Evolutionary conservation across 2,797 vertebrate genomes (phyloP), one percentile per base, ranked within the genome.

Genomic region (Parauchenoglanis punctatus): DNA sequence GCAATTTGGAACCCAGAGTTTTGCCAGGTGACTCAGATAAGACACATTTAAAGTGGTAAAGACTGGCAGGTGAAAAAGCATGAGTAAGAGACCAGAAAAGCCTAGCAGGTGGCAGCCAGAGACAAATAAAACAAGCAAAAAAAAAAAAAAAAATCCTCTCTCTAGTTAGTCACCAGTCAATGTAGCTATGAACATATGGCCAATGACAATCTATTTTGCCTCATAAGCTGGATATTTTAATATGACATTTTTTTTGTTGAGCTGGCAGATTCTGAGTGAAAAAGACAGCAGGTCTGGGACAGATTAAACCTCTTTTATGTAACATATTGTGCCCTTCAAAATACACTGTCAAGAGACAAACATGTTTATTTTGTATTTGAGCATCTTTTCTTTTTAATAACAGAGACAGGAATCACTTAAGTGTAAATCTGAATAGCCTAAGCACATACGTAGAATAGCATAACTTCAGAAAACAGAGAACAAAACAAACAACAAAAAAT

Each of bases 1-100:
- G 35, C 18, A 40, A 85, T 72, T 35, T 20, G 49, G 46, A 83
- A 52, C 28, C 11, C 8, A 3, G 59, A 61, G 68, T 87, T 87
- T 87, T 20, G 8, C 59, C 68, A 40, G 77, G 56, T 77, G 70
- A 87, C 59, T 83, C 81, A 67, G 86, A 83, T 84, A 49, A 59
- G 18, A 68, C 56, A 72, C n/a, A 40, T 73, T 61, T 67, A 56
- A 44, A 81, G 31, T 44, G 63, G 18, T 70, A 70, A 58, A 49
- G 59, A 56, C 15, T 28, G 23, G 58, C 15, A 67, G 61, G n/a
- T 46, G 7, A 67, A 40, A 84, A 44, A 61, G 31, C 49, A 80
- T 54, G n/a, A 84, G 25, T 77, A 87, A 67, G 10, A 65, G 61
- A 87, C 52, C 40, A 35, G 72, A 70, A 78, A 77, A 67, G 56